A percentile compares a stretch with the other conserved stretches of the same genome.
phyloP scores from a whole-genome alignment of 2,797 vertebrate genomes.

The Garrulus glandarius region DNA sequence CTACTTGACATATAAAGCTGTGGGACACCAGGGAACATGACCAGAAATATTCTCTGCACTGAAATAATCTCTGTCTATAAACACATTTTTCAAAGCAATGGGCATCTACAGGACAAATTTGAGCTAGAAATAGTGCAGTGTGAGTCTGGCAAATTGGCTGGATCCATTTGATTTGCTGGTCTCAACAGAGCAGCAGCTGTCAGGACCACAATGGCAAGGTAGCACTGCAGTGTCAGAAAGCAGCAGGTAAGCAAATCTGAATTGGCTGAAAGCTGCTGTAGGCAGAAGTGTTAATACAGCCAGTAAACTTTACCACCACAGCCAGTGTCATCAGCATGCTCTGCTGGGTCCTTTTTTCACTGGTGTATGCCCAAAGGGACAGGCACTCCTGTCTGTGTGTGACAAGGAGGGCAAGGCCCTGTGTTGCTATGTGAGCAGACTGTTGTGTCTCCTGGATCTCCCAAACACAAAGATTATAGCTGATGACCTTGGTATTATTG shows the following conservation, averaged over 20 bases:
- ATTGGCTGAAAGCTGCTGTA: not conserved
- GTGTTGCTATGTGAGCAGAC: not conserved
- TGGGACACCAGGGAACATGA: not conserved
- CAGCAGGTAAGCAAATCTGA: not conserved
- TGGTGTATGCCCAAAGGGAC: not conserved
- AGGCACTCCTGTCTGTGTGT: not conserved
- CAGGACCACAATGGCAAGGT: not conserved
- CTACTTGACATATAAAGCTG: not conserved
- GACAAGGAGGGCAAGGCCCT: not conserved
- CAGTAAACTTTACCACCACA: not conserved
- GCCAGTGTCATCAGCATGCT: rapidly evolving
- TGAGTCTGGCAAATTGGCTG: not conserved
- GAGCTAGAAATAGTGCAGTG: not conserved
- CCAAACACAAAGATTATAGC: not conserved
- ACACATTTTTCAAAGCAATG: not conserved
- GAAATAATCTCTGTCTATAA: not conserved
- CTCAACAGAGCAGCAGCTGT: not conserved
- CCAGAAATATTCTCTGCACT: not conserved
- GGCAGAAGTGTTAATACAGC: not conserved
- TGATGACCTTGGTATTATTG: not conserved
- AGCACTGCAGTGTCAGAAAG: not conserved
- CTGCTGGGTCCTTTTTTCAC: not conserved
- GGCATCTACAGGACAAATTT: not conserved
- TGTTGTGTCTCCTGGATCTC: not conserved
- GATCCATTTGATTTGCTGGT: not conserved